Conservation (phyloP, 2,113 vertebrate species). For the Paralichthys olivaceus region DNA sequence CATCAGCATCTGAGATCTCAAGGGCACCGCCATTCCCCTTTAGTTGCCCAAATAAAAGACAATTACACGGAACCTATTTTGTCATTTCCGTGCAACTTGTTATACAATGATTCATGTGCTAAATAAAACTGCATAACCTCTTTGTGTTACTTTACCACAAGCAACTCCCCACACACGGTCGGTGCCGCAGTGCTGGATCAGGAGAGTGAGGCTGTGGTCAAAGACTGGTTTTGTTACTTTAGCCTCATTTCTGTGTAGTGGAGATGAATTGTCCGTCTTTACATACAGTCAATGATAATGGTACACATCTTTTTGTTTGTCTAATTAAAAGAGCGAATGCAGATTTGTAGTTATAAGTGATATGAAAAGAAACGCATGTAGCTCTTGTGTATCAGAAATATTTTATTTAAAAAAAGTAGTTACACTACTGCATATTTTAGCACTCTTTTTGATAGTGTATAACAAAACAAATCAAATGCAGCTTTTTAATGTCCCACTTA, state of each 20-base stretch:
- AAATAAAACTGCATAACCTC: neutral
- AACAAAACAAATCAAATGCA: neutral
- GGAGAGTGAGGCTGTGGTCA: no score
- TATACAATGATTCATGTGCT: neutral
- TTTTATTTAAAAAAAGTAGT: no score
- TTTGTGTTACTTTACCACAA: neutral
- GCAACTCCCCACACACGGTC: neutral
- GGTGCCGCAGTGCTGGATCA: neutral
- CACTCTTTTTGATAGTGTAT: no score
- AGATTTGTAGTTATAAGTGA: neutral
- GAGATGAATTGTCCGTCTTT: neutral
- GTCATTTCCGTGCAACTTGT: neutral
- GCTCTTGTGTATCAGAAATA: no score
- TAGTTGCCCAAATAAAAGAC: neutral
- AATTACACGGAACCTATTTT: neutral
- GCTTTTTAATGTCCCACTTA: slow-evolving; percentile 2
- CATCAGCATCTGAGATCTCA: neutral
- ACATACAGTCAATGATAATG: neutral
- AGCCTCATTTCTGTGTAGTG: neutral
- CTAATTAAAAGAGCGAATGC: neutral
- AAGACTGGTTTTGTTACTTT: neutral
- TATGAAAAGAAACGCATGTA: no score
- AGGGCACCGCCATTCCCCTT: neutral
- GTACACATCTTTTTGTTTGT: neutral
- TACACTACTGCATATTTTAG: no score